Base-by-base conservation (phyloP, 2,888 invertebrate genomes). In the Thumatha senex region DNA sequence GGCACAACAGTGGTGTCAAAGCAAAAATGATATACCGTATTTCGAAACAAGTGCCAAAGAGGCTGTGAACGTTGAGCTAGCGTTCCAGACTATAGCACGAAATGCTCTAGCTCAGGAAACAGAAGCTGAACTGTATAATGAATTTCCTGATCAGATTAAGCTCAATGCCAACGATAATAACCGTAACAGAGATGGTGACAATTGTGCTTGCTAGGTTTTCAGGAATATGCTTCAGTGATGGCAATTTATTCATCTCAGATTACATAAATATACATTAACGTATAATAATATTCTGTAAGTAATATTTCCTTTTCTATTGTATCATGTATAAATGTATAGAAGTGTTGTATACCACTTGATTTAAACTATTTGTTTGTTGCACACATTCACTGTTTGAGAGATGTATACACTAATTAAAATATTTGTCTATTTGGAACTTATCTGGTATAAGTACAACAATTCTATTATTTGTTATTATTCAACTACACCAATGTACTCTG, bases 41-140 rank as follows among this genome's bases (percentile, higher is more conserved):
- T 99, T 98, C 84, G 99, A 99, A 93, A 99, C 99, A 46, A 98
- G 98, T 83, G 99, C 99, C 72, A 99, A 99, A 92, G 99, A 99
- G 86, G 99, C 98, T 54, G 95, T 98, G 68, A 99, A 99, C 84
- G 99, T 99, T 50, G 99, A 99, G 88, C 96, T 98, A 88, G 99
- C 99, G 70, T 99, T 99, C 93, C 97, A 98, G 89, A 98, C 98
- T 59, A 99, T 99, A 83, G 99, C 99, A 51, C 96, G 98, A 81
- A 98, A 98, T 89, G 99, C 99, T 43, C 92, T 99, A 74, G 98
- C 98, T 44, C 97, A 97, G 85, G 97, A 97, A 82, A 95, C 95
- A 64, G 97, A 98, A 90, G 97, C 97, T 64, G 98, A 98, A 82
- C 93, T 98, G 56, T 98, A 97, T 92, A 98, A 98, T 88, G 98